Base-by-base conservation (phyloP, 2,797 vertebrate species). In the Acipenser oxyrinchus region DNA sequence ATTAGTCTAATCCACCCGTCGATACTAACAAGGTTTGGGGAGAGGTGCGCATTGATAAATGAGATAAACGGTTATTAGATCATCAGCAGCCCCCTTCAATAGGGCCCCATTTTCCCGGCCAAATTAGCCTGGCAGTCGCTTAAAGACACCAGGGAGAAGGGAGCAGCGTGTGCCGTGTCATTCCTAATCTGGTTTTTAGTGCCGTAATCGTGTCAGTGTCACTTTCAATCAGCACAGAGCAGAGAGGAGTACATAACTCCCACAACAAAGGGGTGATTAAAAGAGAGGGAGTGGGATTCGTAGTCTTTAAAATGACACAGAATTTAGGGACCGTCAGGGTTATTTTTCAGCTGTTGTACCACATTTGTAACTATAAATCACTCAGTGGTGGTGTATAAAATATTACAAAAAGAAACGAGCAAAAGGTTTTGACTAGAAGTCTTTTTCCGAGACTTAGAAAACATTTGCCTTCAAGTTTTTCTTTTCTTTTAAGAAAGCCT, bases 131-230 rank as follows among this genome's bases (percentile, higher is more conserved):
- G 49, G n/a, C 59, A 71, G 66, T 68, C 62, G 66, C 66, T 71
- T 68, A 67, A 18, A 8, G 23, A 51, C 53, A 50, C 60, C 15
- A 11, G 63, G 70, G 74, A 81, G 77, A 65, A 72, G 68, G 67
- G 48, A 83, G 79, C 72, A 52, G 70, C 70, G 73, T 73, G 71
- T 66, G 81, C 79, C 81, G 82, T 79, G 81, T 90, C 87, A 79
- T 87, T 88, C 83, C 84, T 91, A 90, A 91, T 90, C 84, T 78
- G 84, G 87, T 91, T 91, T 90, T 62, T 83, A 79, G 80, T 79
- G 81, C 83, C 81, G 81, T 91, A 91, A 91, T 91, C 81, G 82
- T 83, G 87, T 91, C 87, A 91, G 87, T 87, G 89, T 90, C 89
- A 90, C 88, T 91, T 87, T 89, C 89, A 90, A 91, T 91, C 87